Evolutionary conservation across 2,888 invertebrate species (phyloP).

Genomic region (Clivina fossor): DNA sequence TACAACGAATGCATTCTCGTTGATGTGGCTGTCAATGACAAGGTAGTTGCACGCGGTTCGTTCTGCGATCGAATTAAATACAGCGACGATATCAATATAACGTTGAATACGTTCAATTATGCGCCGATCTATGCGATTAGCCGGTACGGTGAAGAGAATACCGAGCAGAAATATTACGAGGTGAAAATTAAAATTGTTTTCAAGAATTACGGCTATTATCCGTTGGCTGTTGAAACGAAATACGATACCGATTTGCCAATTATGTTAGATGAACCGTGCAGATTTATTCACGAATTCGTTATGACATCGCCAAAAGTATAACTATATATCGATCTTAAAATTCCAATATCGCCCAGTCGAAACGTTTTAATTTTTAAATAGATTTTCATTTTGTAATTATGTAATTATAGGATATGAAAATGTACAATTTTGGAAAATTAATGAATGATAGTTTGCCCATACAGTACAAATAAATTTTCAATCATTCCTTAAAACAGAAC

Average conservation of each 20-base stretch:
- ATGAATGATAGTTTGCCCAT: too few species aligned
- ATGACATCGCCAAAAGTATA: constrained; percentile 8
- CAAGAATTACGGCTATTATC: constrained; percentile 27
- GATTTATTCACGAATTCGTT: constrained; percentile 28
- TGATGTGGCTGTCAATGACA: constrained; percentile 10
- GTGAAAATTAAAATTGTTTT: constrained; percentile 20
- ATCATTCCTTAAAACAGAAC: too few species aligned
- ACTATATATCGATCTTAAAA: neutral
- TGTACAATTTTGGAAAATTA: too few species aligned
- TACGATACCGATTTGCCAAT: constrained; percentile 4
- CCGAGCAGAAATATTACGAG: constrained; percentile 6
- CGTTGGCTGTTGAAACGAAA: constrained; percentile 23
- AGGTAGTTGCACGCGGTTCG: constrained; percentile 10
- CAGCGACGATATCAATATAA: constrained; percentile 18
- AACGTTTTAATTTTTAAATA: too few species aligned
- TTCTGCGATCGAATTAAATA: constrained; percentile 27
- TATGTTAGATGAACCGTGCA: constrained; percentile 14
- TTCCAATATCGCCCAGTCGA: too few species aligned
- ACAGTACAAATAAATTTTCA: too few species aligned
- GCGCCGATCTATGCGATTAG: constrained; percentile 14
- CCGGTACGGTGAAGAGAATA: constrained; percentile 2
- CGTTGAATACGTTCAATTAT: constrained; percentile 22
- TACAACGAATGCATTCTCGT: constrained; percentile 23
- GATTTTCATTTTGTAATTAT: too few species aligned
- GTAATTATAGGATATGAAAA: too few species aligned